Conservation (phyloP, 2,888 invertebrate species). For the Cheilosia grossa region DNA sequence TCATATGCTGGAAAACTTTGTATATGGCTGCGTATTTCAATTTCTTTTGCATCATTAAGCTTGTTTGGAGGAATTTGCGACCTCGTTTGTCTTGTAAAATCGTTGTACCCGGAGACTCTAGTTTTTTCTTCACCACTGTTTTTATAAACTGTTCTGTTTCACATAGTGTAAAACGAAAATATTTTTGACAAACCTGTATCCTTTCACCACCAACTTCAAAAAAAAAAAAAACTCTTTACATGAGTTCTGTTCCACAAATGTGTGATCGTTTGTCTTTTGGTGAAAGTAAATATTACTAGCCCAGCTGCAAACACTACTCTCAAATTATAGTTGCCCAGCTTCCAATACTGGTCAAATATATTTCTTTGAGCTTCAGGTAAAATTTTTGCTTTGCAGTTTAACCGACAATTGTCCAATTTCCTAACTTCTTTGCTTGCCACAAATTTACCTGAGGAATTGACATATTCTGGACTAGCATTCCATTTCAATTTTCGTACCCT, state of each 20-base stretch:
- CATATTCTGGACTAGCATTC: constrained; percentile 14
- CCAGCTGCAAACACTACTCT: constrained; percentile 1
- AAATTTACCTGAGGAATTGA: constrained; percentile 9
- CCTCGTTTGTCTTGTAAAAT: constrained; percentile 24
- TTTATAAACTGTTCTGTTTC: not conserved
- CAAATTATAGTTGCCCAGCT: constrained; percentile 9
- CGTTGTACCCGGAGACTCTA: constrained; percentile 13
- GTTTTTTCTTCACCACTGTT: not conserved
- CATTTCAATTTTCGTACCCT: constrained; percentile 5
- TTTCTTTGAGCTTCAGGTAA: not conserved
- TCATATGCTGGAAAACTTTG: not conserved
- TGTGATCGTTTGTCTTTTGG: not conserved
- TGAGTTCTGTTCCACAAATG: not conserved
- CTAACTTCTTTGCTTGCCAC: constrained; percentile 1
- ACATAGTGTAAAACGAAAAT: not conserved
- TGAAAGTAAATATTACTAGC: constrained; percentile 18
- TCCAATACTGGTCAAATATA: constrained; percentile 1
- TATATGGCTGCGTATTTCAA: constrained; percentile 12
- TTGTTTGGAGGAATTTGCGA: constrained; percentile 7
- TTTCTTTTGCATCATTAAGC: constrained; percentile 6
- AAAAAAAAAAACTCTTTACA: constrained; percentile 3
- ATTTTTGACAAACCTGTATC: not conserved
- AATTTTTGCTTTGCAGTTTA: constrained; percentile 1
- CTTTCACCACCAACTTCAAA: not conserved
- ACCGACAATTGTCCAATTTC: not conserved